These are phyloP conservation scores for Chouioia cunea DNA, from an alignment of 2,888 invertebrate species.

Conservation along the genomic window DNA sequence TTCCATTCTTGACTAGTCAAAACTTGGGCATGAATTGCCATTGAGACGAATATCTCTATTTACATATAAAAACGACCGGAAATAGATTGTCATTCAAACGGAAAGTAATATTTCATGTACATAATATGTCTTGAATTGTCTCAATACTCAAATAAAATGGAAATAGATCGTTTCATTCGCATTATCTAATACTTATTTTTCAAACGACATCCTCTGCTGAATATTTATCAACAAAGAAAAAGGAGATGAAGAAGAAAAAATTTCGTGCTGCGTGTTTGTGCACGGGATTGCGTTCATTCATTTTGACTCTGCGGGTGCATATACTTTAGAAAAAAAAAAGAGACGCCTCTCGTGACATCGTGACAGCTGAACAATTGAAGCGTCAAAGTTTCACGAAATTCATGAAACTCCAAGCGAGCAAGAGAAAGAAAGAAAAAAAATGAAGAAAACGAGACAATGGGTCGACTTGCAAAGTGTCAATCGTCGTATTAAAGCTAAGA, in stretches of 20 bases:
- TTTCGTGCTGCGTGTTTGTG: too few species aligned
- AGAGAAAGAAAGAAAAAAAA: conserved; percentile 17
- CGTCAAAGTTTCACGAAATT: conserved; percentile 31
- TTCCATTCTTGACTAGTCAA: conserved; percentile 10
- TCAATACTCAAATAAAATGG: too few species aligned
- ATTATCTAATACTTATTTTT: too few species aligned
- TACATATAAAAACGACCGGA: conserved; percentile 38
- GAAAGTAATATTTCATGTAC: not conserved
- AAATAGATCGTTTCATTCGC: too few species aligned
- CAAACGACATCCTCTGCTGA: too few species aligned
- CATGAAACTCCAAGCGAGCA: conserved; percentile 6
- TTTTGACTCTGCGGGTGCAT: not conserved
- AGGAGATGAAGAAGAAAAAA: too few species aligned
- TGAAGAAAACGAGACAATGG: conserved; percentile 37
- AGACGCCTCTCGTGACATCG: too few species aligned
- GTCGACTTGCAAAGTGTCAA: conserved; percentile 51
- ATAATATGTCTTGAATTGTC: not conserved
- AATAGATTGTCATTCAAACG: conserved; percentile 28
- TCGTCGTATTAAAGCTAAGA: conserved; percentile 28
- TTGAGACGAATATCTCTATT: not conserved
- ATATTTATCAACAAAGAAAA: too few species aligned
- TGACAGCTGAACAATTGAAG: conserved; percentile 26
- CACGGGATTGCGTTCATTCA: too few species aligned
- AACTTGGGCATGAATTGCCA: not conserved
- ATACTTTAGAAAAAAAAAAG: not conserved